phyloP scores from a whole-genome alignment of 2,888 invertebrate genomes.

The Limnephilus auricula region DNA sequence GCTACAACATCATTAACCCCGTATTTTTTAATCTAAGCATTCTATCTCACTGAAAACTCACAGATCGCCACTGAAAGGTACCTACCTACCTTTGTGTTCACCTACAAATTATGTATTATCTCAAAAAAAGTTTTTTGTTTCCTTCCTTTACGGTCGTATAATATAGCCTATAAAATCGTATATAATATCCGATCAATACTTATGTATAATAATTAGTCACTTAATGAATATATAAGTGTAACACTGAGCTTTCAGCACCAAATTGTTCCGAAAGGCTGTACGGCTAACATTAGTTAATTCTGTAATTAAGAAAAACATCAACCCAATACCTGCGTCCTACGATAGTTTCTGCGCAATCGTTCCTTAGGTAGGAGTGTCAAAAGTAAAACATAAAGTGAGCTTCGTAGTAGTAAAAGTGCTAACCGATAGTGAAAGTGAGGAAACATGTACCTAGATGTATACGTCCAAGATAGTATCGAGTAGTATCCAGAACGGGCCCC shows the following conservation, averaged over 20 bases:
- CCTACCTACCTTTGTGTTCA: neutral
- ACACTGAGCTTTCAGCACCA: neutral
- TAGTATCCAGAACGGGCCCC: neutral
- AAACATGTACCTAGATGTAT: neutral
- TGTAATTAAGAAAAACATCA: neutral
- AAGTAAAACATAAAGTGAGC: neutral
- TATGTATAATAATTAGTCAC: neutral
- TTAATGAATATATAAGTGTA: too few relatives aligned
- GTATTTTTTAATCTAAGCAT: too few relatives aligned
- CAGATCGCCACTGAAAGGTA: too few relatives aligned
- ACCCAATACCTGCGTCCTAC: neutral
- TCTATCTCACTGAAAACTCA: too few relatives aligned
- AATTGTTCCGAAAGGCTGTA: neutral
- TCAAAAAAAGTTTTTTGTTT: neutral
- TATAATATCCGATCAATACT: too few relatives aligned
- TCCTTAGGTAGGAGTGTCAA: neutral
- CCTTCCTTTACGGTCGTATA: neutral
- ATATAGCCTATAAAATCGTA: too few relatives aligned
- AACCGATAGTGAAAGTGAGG: constrained; percentile 22
- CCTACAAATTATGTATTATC: neutral
- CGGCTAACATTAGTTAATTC: too few relatives aligned
- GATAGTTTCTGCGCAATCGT: neutral
- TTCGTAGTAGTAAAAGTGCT: neutral
- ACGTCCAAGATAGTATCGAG: neutral
- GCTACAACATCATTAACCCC: too few relatives aligned